Evolutionary conservation across 2,113 vertebrate genomes (phyloP).

Genomic region (Leptobrachium ailaonicum): DNA sequence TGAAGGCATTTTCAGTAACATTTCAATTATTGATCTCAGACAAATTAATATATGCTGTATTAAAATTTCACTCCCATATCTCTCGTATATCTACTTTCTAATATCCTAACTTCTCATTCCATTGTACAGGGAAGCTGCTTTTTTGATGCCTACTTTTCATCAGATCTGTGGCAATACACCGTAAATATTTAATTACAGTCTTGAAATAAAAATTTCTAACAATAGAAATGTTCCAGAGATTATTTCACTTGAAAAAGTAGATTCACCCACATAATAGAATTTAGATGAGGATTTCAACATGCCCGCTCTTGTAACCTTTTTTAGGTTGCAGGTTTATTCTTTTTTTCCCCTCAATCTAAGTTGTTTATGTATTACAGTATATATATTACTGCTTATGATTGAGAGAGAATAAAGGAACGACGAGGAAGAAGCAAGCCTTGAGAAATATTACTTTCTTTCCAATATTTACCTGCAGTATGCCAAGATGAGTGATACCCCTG

Average conservation of each 20-base stretch:
- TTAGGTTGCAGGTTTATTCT: slow-evolving; percentile 17
- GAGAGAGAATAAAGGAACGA: slow-evolving; percentile 23
- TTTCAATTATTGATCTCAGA: too few species aligned
- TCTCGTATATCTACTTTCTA: too few species aligned
- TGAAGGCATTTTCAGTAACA: too few species aligned
- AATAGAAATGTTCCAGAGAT: neutral
- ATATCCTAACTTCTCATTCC: too few species aligned
- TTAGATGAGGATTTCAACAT: slow-evolving; percentile 30
- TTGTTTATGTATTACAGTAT: slow-evolving; percentile 28
- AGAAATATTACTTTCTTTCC: slow-evolving; percentile 29
- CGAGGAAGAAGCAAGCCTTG: neutral
- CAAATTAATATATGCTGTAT: too few species aligned
- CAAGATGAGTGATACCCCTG: slow-evolving; percentile 18
- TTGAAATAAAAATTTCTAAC: too few species aligned
- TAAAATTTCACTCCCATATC: too few species aligned
- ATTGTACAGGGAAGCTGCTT: too few species aligned
- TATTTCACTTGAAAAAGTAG: neutral
- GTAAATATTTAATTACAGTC: too few species aligned
- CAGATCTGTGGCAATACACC: too few species aligned
- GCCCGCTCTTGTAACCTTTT: slow-evolving; percentile 18
- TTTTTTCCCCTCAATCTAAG: slow-evolving; percentile 20
- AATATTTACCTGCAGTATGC: slow-evolving; percentile 17
- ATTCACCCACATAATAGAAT: slow-evolving; percentile 28
- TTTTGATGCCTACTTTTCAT: too few species aligned
- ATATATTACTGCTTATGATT: slow-evolving; percentile 38